Base-by-base conservation (phyloP, 2,888 invertebrate genomes). In the Caradrina clavipalpis region DNA sequence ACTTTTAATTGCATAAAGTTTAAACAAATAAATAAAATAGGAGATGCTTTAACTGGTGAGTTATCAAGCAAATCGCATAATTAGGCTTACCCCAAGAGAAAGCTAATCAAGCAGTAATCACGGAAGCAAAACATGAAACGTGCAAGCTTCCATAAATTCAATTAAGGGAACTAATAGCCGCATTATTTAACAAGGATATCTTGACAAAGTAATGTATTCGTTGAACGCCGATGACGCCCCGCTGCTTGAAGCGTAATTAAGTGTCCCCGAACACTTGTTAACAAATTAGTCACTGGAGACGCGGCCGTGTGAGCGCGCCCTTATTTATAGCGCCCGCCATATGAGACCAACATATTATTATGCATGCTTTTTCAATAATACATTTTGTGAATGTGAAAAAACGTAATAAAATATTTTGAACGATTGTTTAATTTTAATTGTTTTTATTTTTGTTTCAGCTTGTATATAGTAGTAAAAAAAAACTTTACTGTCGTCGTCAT, bases 231-330 rank as follows among this genome's bases (percentile, higher is more conserved):
- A 89, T 91, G 94, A 93, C 93, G 89, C 93, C 94, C 93, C 93
- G 91, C 87, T 89, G 93, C 90, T 93, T 88, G 84, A 86, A 81
- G 69, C 63, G 90, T 92, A 94, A 94, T 94, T 93, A 94, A 92
- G 89, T 91, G 90, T 91, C 91, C 89, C 90, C 75, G 88, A 91
- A 92, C 93, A 92, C 93, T 95, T 94, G 95, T 94, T 94, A 93
- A 94, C 93, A 89, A 94, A 96, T 95, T 94, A 94, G 90, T 93
- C 93, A 92, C 89, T 81, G 80, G 88, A 90, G 89, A 93, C 87
- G 39, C 63, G 74, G 74, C 77, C 83, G 89, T 93, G 92, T 92
- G 88, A 81, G 82, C 84, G 86, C 85, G 84, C 88, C 91, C 89
- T 93, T 91, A 93, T 92, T 93, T 92, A 92, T 92, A 89, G 87